Conservation (phyloP, 2,113 vertebrate genomes). For the Ahaetulla prasina region DNA sequence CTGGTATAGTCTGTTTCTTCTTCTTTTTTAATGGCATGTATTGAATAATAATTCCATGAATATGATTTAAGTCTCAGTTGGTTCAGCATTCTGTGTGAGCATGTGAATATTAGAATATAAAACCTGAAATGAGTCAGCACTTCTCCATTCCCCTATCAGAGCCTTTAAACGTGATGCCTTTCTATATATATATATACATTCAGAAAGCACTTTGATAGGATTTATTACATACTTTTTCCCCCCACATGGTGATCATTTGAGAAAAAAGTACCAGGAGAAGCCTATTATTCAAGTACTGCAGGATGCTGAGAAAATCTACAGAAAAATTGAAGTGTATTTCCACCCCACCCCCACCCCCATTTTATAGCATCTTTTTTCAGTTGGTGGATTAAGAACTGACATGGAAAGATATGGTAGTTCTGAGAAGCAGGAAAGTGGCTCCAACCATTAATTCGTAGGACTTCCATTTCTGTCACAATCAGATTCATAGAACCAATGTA, state of each 20-base stretch:
- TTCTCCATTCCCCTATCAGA: neutral
- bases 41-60: neutral
- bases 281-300: neutral
- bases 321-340: constrained; percentile 17
- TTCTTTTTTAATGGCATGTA: neutral
- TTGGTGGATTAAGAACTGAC: constrained; percentile 13
- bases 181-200: neutral
- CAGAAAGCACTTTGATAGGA: neutral
- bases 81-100: neutral
- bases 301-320: constrained; percentile 10
- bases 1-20: neutral
- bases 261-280: neutral
- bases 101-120: neutral
- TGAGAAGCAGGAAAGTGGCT: constrained; percentile 12
- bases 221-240: neutral
- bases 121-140: neutral
- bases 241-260: neutral
- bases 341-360: neutral
- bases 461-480: constrained; percentile 33
- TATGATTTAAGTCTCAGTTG: neutral
- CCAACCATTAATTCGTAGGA: constrained; percentile 30
- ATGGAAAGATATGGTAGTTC: neutral
- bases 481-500: constrained; percentile 43
- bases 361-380: constrained; percentile 35
- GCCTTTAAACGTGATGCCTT: neutral